phyloP scores from a whole-genome alignment of 2,113 vertebrate genomes.

The Spea multiplicata region DNA sequence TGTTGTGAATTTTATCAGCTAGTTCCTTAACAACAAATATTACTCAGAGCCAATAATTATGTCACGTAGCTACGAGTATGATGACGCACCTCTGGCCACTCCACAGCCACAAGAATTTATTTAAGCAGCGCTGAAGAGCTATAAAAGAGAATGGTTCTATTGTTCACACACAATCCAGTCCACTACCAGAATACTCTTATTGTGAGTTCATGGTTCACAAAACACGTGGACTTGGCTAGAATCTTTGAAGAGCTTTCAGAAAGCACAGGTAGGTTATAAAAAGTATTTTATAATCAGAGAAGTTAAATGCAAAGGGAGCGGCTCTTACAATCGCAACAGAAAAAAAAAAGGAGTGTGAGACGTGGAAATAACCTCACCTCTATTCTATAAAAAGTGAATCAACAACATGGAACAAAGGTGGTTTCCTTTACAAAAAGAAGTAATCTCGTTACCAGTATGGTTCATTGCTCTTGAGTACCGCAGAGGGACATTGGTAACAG shows the following conservation, averaged over 20 bases:
- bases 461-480: constrained; percentile 44
- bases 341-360: background rate
- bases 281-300: constrained; percentile 35
- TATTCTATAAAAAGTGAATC: constrained; percentile 8
- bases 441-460: constrained; percentile 32
- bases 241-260: constrained; percentile 47
- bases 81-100: constrained; percentile 9
- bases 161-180: constrained; percentile 53
- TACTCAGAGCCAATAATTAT: constrained; percentile 18
- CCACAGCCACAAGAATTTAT: constrained; percentile 20
- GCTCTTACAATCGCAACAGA: background rate
- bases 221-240: constrained; percentile 37
- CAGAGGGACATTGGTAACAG: constrained; percentile 7
- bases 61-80: constrained; percentile 24
- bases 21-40: background rate
- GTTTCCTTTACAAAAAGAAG: constrained; percentile 46
- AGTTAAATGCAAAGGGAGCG: constrained; percentile 32
- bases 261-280: constrained; percentile 22
- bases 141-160: constrained; percentile 54
- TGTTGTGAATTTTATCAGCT: too few relatives aligned
- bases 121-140: constrained; percentile 50
- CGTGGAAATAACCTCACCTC: constrained; percentile 39
- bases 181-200: constrained; percentile 56
- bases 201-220: constrained; percentile 55
- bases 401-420: constrained; percentile 37